Evolutionary conservation across 2,113 vertebrate species (phyloP).

Genomic region (Microtus pennsylvanicus): DNA sequence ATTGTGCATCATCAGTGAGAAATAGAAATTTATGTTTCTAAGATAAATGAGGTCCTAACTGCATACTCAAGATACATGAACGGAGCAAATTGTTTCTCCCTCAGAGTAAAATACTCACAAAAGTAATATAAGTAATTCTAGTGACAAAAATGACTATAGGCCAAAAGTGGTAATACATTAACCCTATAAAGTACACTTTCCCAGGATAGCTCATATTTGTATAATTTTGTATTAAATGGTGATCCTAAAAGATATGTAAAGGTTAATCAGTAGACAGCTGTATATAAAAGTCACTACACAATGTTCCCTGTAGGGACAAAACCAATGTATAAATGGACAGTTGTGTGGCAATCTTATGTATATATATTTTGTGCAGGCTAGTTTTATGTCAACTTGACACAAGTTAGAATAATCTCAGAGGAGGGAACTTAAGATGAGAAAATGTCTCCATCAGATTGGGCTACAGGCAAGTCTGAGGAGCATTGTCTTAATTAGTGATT

Average conservation of each 20-base stretch:
- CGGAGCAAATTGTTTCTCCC: neutral
- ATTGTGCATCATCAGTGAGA: neutral
- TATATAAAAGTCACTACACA: neutral
- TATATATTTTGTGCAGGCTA: neutral
- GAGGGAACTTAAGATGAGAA: neutral
- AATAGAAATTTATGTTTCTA: neutral
- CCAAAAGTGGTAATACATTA: neutral
- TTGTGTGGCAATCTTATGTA: neutral
- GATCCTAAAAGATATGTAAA: neutral
- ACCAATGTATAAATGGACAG: neutral
- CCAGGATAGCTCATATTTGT: neutral
- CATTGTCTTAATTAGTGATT: neutral
- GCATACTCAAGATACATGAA: neutral
- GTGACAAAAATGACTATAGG: neutral
- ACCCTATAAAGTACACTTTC: neutral
- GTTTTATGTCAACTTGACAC: neutral
- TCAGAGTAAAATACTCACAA: neutral
- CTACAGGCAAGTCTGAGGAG: neutral
- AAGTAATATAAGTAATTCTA: slow-evolving; percentile 9
- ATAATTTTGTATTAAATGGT: neutral
- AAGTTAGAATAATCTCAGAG: neutral
- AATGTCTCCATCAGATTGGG: neutral
- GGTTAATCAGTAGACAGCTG: neutral
- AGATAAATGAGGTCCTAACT: neutral
- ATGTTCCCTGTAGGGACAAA: neutral